Evolutionary conservation across 2,888 invertebrate genomes (phyloP), one percentile per base, ranked within the genome.

Genomic region (Gastrophysa polygoni): DNA sequence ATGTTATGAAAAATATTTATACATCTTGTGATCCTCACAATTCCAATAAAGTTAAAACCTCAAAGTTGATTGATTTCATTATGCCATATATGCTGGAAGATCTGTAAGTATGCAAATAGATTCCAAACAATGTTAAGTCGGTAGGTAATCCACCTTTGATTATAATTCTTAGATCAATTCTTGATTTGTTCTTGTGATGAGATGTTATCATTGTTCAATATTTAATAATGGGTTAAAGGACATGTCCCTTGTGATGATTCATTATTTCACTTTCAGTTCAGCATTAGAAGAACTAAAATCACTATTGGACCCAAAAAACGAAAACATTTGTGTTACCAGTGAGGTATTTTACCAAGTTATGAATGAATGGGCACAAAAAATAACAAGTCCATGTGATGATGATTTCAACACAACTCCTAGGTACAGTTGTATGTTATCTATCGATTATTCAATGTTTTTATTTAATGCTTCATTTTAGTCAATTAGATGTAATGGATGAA

Each of bases 321-420:
- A 58, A 21, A 63, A 78, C 71, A 64, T 68, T 11, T 44, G 50
- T 34, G 57, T 78, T 1, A 68, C 56, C 21, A 66, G 68, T 46
- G 69, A 71, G 49, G 49, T 58, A 16, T 78, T 78, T 70, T 71
- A 69, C 51, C 64, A 68, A 51, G 68, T 70, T 1, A 75, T 78
- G 75, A 68, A 60, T 38, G 68, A 70, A 49, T 78, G 78, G 78
- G 70, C 74, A 18, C 60, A 71, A 52, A 73, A 73, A 67, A 63
- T 77, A 21, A 55, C 61, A 34, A 66, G 61, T 57, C 49, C 61
- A 18, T 57, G 60, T 50, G 57, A 70, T 38, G 59, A 54, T 28
- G 67, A 64, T 43, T 67, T 66, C 59, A 63, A 67, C 55, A 51
- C 48, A 56, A 66, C 69, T 34, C 65, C 71, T 43, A 70, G 65